phyloP scores from a whole-genome alignment of 2,797 vertebrate species.

The Neopelma chrysocephalum region DNA sequence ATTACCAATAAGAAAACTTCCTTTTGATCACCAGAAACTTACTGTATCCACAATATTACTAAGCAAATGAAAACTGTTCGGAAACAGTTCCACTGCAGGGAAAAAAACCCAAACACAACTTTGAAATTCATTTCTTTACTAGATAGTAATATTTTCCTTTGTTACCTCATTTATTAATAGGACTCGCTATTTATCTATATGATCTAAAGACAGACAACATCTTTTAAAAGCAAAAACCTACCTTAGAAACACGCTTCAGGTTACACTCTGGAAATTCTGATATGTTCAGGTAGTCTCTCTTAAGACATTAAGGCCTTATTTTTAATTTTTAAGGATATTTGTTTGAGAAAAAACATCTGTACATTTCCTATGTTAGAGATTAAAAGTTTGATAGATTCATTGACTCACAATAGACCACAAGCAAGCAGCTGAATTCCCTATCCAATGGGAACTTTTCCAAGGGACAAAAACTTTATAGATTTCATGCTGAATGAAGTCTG shows the following conservation, averaged over 20 bases:
- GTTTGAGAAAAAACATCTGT: neutral
- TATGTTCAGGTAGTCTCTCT: neutral
- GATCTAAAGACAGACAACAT: neutral
- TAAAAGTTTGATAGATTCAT: neutral
- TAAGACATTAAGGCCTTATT: neutral
- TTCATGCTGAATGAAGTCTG: neutral
- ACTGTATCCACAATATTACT: neutral
- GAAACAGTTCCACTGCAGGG: neutral
- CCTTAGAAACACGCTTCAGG: neutral
- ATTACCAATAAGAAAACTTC: neutral
- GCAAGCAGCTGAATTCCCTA: neutral
- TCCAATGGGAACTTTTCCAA: neutral
- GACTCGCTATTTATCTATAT: neutral
- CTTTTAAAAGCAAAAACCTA: neutral
- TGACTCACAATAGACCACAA: neutral
- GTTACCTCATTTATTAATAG: neutral
- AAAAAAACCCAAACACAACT: neutral
- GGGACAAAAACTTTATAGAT: neutral
- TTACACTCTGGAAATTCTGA: neutral
- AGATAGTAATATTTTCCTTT: neutral
- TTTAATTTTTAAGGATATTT: neutral
- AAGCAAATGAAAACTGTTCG: neutral
- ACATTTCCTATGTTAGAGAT: neutral
- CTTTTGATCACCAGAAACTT: slow-evolving; percentile 19
- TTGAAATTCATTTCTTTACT: neutral